Evolutionary conservation across 2,888 invertebrate genomes (phyloP).

Genomic region (Amorpha juglandis): DNA sequence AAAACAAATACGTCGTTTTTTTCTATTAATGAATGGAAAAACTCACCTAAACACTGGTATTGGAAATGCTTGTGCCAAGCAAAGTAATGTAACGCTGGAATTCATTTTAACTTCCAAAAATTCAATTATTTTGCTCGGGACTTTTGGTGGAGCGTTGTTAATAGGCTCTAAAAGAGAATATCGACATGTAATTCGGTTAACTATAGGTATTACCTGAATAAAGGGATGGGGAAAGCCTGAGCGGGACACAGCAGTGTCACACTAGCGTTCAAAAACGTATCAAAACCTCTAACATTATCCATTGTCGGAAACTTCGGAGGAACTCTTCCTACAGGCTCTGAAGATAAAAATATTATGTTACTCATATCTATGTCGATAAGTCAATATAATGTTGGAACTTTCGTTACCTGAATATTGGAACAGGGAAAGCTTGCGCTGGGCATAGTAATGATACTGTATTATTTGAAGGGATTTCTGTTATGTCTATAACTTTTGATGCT

Average conservation of each 20-base stretch:
- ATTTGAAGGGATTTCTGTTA: constrained; percentile 65
- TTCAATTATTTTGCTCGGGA: constrained; percentile 82
- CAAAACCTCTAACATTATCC: constrained; percentile 86
- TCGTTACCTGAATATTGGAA: constrained; percentile 87
- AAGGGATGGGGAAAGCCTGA: constrained; percentile 87
- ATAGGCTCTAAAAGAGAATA: constrained; percentile 86
- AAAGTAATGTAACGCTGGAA: constrained; percentile 86
- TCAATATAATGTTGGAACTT: constrained; percentile 31
- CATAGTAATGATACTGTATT: constrained; percentile 81
- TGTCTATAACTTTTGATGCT: constrained; percentile 82
- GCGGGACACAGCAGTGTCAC: constrained; percentile 88
- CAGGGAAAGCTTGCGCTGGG: constrained; percentile 87
- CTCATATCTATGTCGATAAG: constrained; percentile 25
- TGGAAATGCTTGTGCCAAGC: constrained; percentile 88
- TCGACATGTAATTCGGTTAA: constrained; percentile 35
- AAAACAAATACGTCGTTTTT: constrained; percentile 56
- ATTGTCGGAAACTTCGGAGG: constrained; percentile 89
- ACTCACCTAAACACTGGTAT: constrained; percentile 88
- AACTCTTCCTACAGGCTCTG: constrained; percentile 86
- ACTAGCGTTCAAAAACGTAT: constrained; percentile 79
- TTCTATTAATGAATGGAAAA: constrained; percentile 41
- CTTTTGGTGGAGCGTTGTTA: constrained; percentile 88
- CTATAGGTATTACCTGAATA: constrained; percentile 83
- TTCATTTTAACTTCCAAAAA: constrained; percentile 72
- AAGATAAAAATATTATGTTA: constrained; percentile 48